These are phyloP conservation scores for Brachyopa scutellaris DNA, from an alignment of 2,888 invertebrate species.

Conservation along the genomic window DNA sequence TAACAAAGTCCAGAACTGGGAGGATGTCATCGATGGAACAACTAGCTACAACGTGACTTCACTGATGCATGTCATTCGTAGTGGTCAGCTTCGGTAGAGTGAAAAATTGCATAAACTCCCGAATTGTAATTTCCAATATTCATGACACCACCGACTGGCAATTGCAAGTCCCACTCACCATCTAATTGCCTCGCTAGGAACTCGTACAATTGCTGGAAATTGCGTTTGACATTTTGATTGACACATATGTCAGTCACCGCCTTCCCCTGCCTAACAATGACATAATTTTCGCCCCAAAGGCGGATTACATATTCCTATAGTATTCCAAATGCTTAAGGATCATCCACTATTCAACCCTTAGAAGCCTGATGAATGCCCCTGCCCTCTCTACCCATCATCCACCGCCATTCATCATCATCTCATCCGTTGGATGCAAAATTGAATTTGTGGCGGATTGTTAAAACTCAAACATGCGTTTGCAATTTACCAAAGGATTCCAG, in stretches of 20 bases:
- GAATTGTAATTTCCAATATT: too few species aligned
- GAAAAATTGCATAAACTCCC: too few species aligned
- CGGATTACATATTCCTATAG: neutral
- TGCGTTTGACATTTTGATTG: constrained; percentile 47
- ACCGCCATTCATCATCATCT: constrained; percentile 51
- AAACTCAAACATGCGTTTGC: constrained; percentile 71
- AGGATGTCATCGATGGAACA: too few species aligned
- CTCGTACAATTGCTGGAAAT: neutral
- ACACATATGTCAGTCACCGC: constrained; percentile 23
- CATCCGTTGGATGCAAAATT: constrained; percentile 61
- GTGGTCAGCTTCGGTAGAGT: too few species aligned
- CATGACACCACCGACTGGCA: too few species aligned
- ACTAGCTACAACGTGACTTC: too few species aligned
- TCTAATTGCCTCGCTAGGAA: too few species aligned
- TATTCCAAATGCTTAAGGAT: neutral
- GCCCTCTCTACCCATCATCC: constrained; percentile 18
- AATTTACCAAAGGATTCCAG: constrained; percentile 66
- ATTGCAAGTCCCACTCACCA: too few species aligned
- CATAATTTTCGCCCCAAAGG: constrained; percentile 16
- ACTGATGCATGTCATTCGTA: too few species aligned
- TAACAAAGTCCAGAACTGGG: too few species aligned
- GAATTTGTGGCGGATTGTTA: constrained; percentile 70
- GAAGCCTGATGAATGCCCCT: neutral
- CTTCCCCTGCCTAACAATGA: neutral
- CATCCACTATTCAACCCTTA: neutral